A percentile compares a stretch with the other conserved stretches of the same genome.
Conservation (phyloP, 2,113 vertebrate genomes). For the Pteropus alecto region DNA sequence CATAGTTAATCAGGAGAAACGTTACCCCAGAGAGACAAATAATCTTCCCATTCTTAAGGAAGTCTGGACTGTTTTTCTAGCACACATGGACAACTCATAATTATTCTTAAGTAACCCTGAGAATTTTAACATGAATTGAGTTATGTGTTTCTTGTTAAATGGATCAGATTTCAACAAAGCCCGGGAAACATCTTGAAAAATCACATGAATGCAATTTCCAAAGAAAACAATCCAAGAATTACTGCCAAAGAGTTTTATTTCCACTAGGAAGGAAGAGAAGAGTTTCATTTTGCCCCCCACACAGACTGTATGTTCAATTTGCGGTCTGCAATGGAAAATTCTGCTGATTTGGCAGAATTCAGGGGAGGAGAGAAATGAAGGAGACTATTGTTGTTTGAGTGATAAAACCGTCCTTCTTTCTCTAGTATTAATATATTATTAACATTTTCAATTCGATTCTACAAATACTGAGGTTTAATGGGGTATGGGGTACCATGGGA, state of each 20-base stretch:
- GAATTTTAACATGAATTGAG: conserved; percentile 87
- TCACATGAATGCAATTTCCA: conserved; percentile 89
- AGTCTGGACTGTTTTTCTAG: conserved; percentile 78
- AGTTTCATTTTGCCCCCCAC: conserved; percentile 82
- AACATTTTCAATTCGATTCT: conserved; percentile 48
- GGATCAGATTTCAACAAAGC: conserved; percentile 88
- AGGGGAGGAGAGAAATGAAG: conserved; percentile 46
- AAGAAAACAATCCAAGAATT: conserved; percentile 89
- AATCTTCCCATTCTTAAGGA: conserved; percentile 78
- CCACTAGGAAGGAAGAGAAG: conserved; percentile 88
- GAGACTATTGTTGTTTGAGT: conserved; percentile 64
- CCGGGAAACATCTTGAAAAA: conserved; percentile 89
- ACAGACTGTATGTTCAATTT: conserved; percentile 85
- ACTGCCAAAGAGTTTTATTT: conserved; percentile 88
- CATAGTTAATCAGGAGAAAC: conserved; percentile 23
- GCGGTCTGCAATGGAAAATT: conserved; percentile 82
- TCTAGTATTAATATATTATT: conserved; percentile 58
- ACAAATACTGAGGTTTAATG: conserved; percentile 54
- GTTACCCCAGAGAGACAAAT: conserved; percentile 73
- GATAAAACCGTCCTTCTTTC: conserved; percentile 62
- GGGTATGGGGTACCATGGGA: neutral
- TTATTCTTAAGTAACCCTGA: conserved; percentile 86
- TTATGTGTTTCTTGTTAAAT: conserved; percentile 88
- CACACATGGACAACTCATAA: conserved; percentile 87
- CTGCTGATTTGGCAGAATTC: conserved; percentile 69